phyloP scores from a whole-genome alignment of 2,888 invertebrate genomes.

The Pristionchus maxplancki region DNA sequence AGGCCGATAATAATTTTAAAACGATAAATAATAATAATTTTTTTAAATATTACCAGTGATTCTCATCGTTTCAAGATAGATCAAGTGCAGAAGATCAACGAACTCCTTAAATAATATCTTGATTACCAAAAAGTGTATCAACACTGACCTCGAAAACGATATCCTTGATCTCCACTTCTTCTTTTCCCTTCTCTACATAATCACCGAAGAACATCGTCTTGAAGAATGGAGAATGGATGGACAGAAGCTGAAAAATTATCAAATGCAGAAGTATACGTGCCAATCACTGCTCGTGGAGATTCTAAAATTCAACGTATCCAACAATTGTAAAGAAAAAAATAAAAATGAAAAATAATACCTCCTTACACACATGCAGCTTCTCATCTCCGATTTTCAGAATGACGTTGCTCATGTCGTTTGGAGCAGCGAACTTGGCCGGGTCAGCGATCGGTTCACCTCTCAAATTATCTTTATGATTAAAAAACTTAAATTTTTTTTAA shows the following conservation, averaged over 20 bases:
- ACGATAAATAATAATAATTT: background rate
- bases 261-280: too few species aligned
- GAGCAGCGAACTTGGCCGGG: background rate
- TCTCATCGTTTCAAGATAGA: background rate
- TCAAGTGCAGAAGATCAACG: background rate
- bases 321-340: too few species aligned
- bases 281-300: too few species aligned
- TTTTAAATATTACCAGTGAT: background rate
- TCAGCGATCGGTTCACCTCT: background rate
- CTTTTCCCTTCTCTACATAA: background rate
- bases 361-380: background rate
- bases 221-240: background rate
- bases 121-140: too few species aligned
- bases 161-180: slow-evolving; percentile 1
- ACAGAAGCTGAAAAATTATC: background rate
- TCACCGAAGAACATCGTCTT: background rate
- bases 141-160: background rate
- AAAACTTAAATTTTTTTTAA: too few species aligned
- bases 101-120: background rate
- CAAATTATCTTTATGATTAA: background rate
- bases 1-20: too few species aligned
- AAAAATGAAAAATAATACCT: background rate
- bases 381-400: background rate
- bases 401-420: background rate
- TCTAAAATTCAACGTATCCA: too few species aligned